phyloP scores from a whole-genome alignment of 2,888 invertebrate genomes.

The Drosophila neotestacea region DNA sequence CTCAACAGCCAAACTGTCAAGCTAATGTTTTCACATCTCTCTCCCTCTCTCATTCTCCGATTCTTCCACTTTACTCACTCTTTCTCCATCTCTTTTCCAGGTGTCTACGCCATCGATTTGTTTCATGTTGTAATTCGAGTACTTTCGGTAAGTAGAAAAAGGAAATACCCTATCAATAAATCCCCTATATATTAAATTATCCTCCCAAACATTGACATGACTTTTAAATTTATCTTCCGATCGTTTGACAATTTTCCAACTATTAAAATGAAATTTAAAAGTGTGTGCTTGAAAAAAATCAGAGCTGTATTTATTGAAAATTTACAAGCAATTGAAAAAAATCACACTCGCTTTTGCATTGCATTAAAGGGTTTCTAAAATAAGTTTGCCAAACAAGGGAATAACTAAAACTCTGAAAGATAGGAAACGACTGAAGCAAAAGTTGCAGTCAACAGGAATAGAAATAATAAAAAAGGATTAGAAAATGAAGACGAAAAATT shows the following conservation, averaged over 20 bases:
- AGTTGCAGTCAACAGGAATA: conserved; percentile 22
- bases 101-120: conserved; percentile 69
- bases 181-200: not conserved
- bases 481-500: conserved; percentile 8
- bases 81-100: conserved; percentile 46
- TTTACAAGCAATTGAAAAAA: too few relatives aligned
- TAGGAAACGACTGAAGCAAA: conserved; percentile 18
- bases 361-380: conserved; percentile 10
- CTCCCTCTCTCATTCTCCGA: not conserved
- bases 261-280: not conserved
- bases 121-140: conserved; percentile 78
- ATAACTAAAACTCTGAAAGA: conserved; percentile 15
- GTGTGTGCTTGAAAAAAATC: not conserved
- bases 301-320: too few relatives aligned
- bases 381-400: conserved; percentile 9
- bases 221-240: not conserved
- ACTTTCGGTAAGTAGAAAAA: conserved; percentile 67
- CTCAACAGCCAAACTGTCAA: conserved; percentile 34
- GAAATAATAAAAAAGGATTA: not conserved
- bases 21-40: conserved; percentile 24
- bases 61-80: not conserved
- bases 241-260: not conserved
- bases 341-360: too few relatives aligned
- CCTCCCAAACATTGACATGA: not conserved
- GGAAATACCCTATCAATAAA: not conserved